Conservation (phyloP, 2,797 vertebrate species). For the Vultur gryphus region DNA sequence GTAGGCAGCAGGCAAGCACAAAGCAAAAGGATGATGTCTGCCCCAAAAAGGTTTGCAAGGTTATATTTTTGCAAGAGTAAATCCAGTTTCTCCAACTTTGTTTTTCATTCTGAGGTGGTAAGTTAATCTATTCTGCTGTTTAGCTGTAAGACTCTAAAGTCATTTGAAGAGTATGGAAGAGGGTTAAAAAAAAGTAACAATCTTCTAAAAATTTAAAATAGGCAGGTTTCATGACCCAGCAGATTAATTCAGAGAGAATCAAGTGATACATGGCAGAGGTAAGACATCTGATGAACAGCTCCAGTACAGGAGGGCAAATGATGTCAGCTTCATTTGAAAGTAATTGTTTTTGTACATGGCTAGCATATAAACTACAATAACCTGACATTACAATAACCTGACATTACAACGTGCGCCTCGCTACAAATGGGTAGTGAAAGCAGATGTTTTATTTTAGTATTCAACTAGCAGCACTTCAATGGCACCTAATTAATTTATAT, state of each 20-base stretch:
- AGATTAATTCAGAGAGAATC: conserved; percentile 34
- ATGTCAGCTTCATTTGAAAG: conserved; percentile 47
- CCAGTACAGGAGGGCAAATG: conserved; percentile 22
- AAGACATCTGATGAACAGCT: conserved; percentile 30
- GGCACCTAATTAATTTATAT: neutral
- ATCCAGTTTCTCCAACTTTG: neutral
- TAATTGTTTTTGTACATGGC: conserved; percentile 31
- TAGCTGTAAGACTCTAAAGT: neutral
- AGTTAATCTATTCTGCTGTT: neutral
- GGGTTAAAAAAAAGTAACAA: neutral
- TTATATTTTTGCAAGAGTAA: neutral
- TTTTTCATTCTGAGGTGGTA: neutral
- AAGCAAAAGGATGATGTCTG: neutral
- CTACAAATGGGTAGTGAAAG: neutral
- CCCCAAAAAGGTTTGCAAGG: neutral
- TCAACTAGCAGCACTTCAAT: neutral
- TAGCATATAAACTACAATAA: neutral
- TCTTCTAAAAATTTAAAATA: conserved; percentile 1
- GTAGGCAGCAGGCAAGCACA: neutral
- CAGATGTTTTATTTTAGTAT: neutral
- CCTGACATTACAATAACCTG: neutral
- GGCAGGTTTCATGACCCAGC: conserved; percentile 3
- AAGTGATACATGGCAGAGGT: conserved; percentile 19
- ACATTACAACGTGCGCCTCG: neutral
- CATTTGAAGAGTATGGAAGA: neutral